phyloP scores from a whole-genome alignment of 2,113 vertebrate species.

The Sander vitreus region DNA sequence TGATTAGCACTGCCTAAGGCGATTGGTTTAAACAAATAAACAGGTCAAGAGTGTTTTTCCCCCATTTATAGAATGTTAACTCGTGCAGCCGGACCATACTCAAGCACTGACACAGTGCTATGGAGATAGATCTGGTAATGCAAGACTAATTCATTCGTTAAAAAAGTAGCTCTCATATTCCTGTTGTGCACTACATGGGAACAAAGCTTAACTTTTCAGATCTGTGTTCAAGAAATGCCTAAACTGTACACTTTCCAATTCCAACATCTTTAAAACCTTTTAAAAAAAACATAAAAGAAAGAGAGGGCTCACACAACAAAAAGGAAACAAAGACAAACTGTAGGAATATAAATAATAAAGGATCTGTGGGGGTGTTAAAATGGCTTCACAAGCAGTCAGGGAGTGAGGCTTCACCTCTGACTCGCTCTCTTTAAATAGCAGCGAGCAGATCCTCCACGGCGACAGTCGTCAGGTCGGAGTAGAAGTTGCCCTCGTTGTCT shows the following conservation, averaged over 20 bases:
- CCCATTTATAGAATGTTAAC: no score
- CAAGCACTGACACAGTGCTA: no score
- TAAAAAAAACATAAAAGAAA: background rate
- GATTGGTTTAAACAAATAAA: no score
- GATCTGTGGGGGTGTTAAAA: conserved; percentile 11
- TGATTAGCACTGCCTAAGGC: no score
- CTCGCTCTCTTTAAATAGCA: conserved; percentile 30
- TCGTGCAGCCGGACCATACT: no score
- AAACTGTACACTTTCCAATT: background rate
- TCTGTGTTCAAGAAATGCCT: background rate
- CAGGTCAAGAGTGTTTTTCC: no score
- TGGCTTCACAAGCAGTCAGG: conserved; percentile 29
- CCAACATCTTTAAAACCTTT: background rate
- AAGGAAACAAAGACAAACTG: conserved; percentile 6
- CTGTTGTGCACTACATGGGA: background rate
- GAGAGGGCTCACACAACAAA: background rate
- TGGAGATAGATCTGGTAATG: no score
- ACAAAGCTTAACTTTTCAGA: background rate
- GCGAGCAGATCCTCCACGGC: conserved; percentile 72
- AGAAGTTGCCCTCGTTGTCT: conserved; percentile 84
- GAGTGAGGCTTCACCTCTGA: conserved; percentile 26
- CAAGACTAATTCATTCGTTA: background rate
- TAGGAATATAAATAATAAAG: conserved; percentile 56
- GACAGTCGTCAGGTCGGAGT: conserved; percentile 76
- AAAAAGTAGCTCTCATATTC: background rate